Base-by-base conservation (phyloP, 2,888 invertebrate genomes). In the Amphimallon solstitiale region DNA sequence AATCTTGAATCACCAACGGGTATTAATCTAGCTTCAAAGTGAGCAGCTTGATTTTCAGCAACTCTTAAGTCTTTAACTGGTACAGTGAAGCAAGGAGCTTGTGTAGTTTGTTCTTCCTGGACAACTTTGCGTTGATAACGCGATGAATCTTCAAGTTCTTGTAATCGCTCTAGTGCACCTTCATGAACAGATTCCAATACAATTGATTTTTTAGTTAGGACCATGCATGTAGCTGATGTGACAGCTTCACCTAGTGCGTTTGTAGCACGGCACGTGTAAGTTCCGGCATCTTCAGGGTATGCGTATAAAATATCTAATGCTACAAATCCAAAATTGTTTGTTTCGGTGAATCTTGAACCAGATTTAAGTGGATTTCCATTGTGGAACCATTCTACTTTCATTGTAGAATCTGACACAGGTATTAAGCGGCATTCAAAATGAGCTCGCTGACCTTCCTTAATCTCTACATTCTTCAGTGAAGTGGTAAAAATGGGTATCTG, bases 241-340 rank as follows among this genome's bases (percentile, higher is more conserved):
- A 96, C 92, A 34, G 95, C 95, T 85, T 96, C 94, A 40, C 98
- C 98, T 12, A 94, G 86, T 59, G 92, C 92, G 77, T 98, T 99
- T 60, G 89, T 91, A 1, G 98, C 97, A 76, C 95, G 89, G 81
- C 96, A 95, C 0, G 97, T 97, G 80, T 98, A 99, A 0, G 92
- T 93, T 49, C 98, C 99, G 12, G 94, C 92, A 85, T 99, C 98
- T 81, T 98, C 98, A 6, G 97, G 94, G 77, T 97, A 91, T 66
- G 95, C 93, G 73, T 97, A 93, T 86, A 97, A 89, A 73, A 99
- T 97, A 79, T 99, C 98, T 65, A 99, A 85, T 19, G 97, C 95
- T 10, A 98, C 97, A 80, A 96, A 98, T 45, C 98, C 98, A 80
- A 99, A 98, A 83, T 95, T 98, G 78, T 97, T 94, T 6, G 95